Evolutionary conservation across 2,888 invertebrate species (phyloP).

Genomic region (Zonitis immaculata): DNA sequence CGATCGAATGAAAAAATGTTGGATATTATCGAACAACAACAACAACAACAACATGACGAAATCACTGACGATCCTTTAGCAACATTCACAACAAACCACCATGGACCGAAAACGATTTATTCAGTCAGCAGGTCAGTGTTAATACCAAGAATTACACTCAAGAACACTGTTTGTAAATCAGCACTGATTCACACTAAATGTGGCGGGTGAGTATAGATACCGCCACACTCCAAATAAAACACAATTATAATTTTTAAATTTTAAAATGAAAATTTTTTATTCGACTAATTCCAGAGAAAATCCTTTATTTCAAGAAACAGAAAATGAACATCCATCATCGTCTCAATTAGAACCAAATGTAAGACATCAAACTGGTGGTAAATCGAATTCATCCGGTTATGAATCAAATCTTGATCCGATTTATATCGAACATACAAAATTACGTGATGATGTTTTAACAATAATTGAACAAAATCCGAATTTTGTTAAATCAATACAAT

Average conservation of each 20-base stretch:
- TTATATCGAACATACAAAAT: slow-evolving; percentile 33
- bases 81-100: slow-evolving; percentile 39
- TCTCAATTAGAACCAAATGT: slow-evolving; percentile 5
- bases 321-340: slow-evolving; percentile 7
- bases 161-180: slow-evolving; percentile 23
- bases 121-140: slow-evolving; percentile 57
- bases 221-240: not conserved
- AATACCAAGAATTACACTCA: slow-evolving; percentile 48
- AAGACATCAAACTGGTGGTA: slow-evolving; percentile 32
- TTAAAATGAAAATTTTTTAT: too few species aligned
- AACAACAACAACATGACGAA: slow-evolving; percentile 28
- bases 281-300: too few species aligned
- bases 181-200: slow-evolving; percentile 16
- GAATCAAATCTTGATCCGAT: slow-evolving; percentile 29
- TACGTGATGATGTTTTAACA: slow-evolving; percentile 39
- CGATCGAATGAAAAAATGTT: not conserved
- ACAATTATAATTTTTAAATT: too few species aligned
- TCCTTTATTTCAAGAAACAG: slow-evolving; percentile 44
- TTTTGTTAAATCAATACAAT: slow-evolving; percentile 45
- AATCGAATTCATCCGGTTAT: slow-evolving; percentile 46
- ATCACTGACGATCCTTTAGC: slow-evolving; percentile 53
- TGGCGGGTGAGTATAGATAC: slow-evolving; percentile 35
- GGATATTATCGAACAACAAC: not conserved
- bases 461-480: slow-evolving; percentile 45
- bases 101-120: slow-evolving; percentile 52